These are phyloP conservation scores for Caenorhabditis macrosperma DNA, from an alignment of 2,888 invertebrate species.

Conservation along the genomic window DNA sequence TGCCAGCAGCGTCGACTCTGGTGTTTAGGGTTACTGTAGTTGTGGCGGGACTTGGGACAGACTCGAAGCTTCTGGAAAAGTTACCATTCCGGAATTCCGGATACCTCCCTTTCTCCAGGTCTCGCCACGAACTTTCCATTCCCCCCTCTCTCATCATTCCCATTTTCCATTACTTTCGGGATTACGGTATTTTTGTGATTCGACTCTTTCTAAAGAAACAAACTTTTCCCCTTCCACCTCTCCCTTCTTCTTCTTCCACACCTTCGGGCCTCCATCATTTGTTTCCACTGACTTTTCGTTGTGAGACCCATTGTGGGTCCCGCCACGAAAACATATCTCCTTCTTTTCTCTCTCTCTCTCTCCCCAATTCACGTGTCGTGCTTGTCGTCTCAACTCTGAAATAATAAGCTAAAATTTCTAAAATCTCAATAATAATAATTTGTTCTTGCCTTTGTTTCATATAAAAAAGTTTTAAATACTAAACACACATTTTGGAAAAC, in stretches of 20 bases:
- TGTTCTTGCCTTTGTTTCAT: too few species aligned
- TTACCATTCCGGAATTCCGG: too few species aligned
- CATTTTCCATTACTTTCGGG: background rate
- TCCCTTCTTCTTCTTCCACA: background rate
- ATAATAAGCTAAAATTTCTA: too few species aligned
- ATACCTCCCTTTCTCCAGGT: too few species aligned
- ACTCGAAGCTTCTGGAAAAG: background rate
- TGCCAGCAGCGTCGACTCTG: slow-evolving; percentile 79
- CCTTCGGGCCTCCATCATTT: too few species aligned
- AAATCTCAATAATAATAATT: too few species aligned
- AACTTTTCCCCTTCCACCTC: background rate
- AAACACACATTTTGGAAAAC: too few species aligned
- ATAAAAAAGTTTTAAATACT: too few species aligned
- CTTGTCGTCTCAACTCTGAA: background rate
- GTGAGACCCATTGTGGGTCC: background rate
- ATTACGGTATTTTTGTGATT: background rate
- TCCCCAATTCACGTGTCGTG: background rate
- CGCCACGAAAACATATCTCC: background rate
- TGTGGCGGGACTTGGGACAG: too few species aligned
- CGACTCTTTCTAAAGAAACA: background rate
- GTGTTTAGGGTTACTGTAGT: too few species aligned
- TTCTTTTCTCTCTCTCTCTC: too few species aligned
- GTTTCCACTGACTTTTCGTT: background rate
- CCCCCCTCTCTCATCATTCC: background rate
- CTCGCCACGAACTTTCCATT: too few species aligned